phyloP scores from a whole-genome alignment of 1,140 invertebrate species.

The Rhagoletis zephyria region DNA sequence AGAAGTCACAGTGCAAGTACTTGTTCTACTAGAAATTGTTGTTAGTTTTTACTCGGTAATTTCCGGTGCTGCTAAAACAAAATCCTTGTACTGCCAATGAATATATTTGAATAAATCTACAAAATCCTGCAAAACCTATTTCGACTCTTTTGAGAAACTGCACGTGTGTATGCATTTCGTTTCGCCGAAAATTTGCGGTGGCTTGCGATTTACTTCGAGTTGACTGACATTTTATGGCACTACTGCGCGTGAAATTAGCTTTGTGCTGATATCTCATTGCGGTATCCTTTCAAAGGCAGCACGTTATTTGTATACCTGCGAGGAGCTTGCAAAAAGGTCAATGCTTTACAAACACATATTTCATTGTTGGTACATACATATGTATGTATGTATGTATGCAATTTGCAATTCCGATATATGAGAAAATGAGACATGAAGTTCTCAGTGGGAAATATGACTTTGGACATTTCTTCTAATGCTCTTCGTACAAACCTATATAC shows the following conservation, averaged over 20 bases:
- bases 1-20: not conserved
- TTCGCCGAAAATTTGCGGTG: not conserved
- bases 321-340: not conserved
- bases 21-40: not conserved
- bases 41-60: not conserved
- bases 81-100: conserved; percentile 30
- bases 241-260: conserved; percentile 21
- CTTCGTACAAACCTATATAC: not conserved
- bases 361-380: not conserved
- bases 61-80: conserved; percentile 50
- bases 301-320: not conserved
- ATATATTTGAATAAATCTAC: conserved; percentile 40
- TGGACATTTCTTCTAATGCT: not conserved
- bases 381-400: not conserved
- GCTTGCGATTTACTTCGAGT: not conserved
- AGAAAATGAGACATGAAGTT: not conserved
- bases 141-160: not conserved
- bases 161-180: not conserved
- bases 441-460: not conserved
- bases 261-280: not conserved
- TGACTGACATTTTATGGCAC: conserved; percentile 24
- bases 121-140: conserved; percentile 16
- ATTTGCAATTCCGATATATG: not conserved
- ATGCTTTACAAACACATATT: not conserved
- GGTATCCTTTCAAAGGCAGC: not conserved